These are phyloP conservation scores for Tragelaphus buxtoni DNA, from an alignment of 2,113 vertebrate genomes.

Conservation along the genomic window DNA sequence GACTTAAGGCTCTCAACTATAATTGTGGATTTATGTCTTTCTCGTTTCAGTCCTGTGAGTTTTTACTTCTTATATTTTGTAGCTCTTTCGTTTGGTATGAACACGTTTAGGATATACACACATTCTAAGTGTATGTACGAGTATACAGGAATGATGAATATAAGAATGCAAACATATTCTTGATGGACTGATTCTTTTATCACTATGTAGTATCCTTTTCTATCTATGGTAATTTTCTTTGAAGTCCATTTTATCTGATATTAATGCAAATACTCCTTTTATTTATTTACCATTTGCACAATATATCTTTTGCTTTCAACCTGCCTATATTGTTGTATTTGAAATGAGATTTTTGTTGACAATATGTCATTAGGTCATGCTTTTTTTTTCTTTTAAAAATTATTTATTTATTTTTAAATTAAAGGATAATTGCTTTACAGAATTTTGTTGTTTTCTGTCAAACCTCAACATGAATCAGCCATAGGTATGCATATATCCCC, in stretches of 20 bases:
- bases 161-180: background rate
- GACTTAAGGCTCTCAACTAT: background rate
- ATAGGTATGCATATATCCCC: background rate
- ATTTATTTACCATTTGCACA: background rate
- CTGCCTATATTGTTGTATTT: background rate
- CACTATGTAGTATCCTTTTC: background rate
- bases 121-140: background rate
- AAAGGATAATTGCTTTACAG: background rate
- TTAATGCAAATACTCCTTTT: background rate
- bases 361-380: background rate
- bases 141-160: too few relatives aligned
- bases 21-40: background rate
- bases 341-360: background rate
- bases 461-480: background rate
- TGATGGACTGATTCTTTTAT: background rate
- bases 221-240: background rate
- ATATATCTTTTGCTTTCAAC: background rate
- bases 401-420: background rate
- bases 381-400: background rate
- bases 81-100: background rate
- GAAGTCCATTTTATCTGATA: background rate
- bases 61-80: background rate
- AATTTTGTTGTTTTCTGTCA: background rate
- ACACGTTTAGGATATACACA: background rate
- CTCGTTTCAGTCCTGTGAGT: background rate